These are phyloP conservation scores for Clunio marinus DNA, from an alignment of 2,888 invertebrate genomes.

Conservation along the genomic window DNA sequence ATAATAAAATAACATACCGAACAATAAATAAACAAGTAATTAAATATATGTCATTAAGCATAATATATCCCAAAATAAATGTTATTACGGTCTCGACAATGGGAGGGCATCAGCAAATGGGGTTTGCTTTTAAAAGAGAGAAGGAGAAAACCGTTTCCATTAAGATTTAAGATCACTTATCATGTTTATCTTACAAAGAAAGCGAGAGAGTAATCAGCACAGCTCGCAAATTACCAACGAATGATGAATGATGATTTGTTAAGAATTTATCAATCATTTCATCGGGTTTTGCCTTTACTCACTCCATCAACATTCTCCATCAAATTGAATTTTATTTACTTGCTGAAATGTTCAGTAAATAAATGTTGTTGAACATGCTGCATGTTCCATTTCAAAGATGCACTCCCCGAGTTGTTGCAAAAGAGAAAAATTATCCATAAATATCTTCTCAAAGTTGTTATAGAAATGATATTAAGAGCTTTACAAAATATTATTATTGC, in stretches of 20 bases:
- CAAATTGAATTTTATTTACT: neutral
- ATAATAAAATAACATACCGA: conserved; percentile 27
- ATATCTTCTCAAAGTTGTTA: neutral
- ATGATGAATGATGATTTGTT: conserved; percentile 37
- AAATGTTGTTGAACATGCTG: no score
- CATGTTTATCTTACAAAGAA: no score
- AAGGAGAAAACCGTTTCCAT: conserved; percentile 1
- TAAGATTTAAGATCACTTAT: no score
- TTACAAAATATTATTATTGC: conserved; percentile 28
- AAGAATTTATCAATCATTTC: conserved; percentile 35
- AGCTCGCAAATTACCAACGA: conserved; percentile 1
- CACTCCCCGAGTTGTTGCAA: no score
- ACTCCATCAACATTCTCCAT: neutral
- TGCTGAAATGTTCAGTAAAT: no score
- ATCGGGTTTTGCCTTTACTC: conserved; percentile 14
- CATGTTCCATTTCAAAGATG: no score
- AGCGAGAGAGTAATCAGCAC: neutral
- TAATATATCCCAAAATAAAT: neutral
- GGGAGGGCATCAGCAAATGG: conserved; percentile 15
- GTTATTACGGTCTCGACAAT: neutral
- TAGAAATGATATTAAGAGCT: neutral
- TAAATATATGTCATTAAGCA: conserved; percentile 30
- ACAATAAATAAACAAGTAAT: conserved; percentile 37
- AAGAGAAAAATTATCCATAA: neutral
- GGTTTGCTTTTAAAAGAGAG: neutral